Percentiles rank a stretch among this genome's conserved stretches.
phyloP scores from a whole-genome alignment of 2,797 vertebrate species.

The Coregonus ussuriensis region DNA sequence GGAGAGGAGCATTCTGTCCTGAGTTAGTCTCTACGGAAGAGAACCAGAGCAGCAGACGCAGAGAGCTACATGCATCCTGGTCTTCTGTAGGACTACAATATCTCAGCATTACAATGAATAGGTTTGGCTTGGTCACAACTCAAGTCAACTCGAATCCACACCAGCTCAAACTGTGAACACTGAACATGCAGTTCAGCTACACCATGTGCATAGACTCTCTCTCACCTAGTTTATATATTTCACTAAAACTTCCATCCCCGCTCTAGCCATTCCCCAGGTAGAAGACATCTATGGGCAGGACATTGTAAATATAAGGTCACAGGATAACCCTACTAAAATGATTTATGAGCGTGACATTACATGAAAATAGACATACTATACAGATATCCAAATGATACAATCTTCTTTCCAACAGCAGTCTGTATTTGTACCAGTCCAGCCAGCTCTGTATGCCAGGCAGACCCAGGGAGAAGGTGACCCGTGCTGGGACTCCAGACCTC shows the following conservation, averaged over 20 bases:
- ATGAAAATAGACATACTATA: background rate
- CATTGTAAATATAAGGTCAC: background rate
- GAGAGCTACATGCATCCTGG: background rate
- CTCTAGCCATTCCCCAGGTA: background rate
- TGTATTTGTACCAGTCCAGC: background rate
- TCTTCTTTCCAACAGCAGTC: background rate
- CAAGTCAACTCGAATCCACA: too few relatives aligned
- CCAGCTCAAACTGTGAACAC: background rate
- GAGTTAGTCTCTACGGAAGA: too few relatives aligned
- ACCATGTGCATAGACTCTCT: background rate
- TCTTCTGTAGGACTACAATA: background rate
- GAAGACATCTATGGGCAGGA: slow-evolving; percentile 4
- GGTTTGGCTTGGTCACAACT: background rate
- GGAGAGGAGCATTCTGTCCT: background rate
- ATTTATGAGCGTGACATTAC: background rate
- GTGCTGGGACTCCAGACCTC: background rate
- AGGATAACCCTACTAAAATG: background rate
- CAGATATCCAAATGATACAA: background rate
- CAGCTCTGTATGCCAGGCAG: background rate
- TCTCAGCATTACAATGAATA: background rate
- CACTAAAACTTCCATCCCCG: background rate
- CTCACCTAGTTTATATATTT: background rate
- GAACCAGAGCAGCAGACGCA: background rate
- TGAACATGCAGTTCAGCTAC: background rate
- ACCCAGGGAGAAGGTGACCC: background rate